Conservation (phyloP, 2,797 vertebrate species). For the Clamator glandarius region DNA sequence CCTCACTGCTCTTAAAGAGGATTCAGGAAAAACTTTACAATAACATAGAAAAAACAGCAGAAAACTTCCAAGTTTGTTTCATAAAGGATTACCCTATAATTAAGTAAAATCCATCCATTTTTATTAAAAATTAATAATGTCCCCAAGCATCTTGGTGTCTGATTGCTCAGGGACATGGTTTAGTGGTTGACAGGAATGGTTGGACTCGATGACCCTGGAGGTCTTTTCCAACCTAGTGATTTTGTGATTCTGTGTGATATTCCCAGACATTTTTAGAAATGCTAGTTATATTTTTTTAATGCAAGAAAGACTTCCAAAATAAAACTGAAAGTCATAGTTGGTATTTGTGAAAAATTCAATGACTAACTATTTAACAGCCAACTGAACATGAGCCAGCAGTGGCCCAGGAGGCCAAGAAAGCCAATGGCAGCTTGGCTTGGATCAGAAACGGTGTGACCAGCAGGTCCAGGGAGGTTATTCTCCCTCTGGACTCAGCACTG, state of each 20-base stretch:
- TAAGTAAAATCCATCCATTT: not conserved
- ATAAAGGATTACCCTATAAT: not conserved
- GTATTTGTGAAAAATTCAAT: not conserved
- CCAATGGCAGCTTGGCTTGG: too few relatives aligned
- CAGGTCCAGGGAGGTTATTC: too few relatives aligned
- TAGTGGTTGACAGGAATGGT: too few relatives aligned
- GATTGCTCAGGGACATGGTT: too few relatives aligned
- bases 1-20: not conserved
- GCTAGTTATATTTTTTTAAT: not conserved
- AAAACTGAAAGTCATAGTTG: not conserved
- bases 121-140: not conserved
- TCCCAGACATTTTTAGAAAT: not conserved
- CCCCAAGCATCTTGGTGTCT: not conserved
- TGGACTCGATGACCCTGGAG: too few relatives aligned
- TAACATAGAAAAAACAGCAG: not conserved
- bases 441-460: too few relatives aligned
- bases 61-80: not conserved
- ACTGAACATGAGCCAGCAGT: too few relatives aligned
- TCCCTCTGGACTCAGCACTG: too few relatives aligned
- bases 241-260: not conserved
- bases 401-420: too few relatives aligned
- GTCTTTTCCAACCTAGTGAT: too few relatives aligned
- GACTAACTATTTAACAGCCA: too few relatives aligned
- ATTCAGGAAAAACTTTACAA: not conserved
- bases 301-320: not conserved